phyloP scores from a whole-genome alignment of 2,888 invertebrate genomes.

The Spodoptera littoralis region DNA sequence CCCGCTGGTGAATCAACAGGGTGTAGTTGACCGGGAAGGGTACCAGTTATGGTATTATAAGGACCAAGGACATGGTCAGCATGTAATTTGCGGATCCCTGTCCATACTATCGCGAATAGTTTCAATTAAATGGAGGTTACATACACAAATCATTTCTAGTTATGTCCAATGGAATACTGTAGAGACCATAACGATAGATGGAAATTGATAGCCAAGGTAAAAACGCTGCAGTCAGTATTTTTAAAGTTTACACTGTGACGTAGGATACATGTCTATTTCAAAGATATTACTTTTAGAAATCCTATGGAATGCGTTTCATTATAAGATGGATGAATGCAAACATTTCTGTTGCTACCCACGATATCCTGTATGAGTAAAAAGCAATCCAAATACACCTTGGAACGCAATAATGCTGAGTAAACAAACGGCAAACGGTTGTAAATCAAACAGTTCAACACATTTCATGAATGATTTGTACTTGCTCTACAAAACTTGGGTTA shows the following conservation, averaged over 20 bases:
- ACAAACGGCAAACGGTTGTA: conserved; percentile 64
- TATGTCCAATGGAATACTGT: not conserved
- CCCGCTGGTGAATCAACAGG: conserved; percentile 48
- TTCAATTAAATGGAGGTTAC: conserved; percentile 10
- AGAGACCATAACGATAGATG: too few species aligned
- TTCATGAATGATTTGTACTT: conserved; percentile 81
- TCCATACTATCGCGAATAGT: conserved; percentile 7
- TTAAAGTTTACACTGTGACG: too few species aligned
- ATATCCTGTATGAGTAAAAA: conserved; percentile 44
- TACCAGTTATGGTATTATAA: conserved; percentile 41
- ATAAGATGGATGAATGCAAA: conserved; percentile 18
- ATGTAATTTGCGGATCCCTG: conserved; percentile 1
- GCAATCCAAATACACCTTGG: conserved; percentile 61
- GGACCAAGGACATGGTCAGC: conserved; percentile 20
- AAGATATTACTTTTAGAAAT: too few species aligned
- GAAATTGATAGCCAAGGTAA: too few species aligned
- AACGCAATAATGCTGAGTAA: conserved; percentile 63
- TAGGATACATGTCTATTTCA: too few species aligned
- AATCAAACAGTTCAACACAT: conserved; percentile 72
- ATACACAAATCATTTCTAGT: not conserved
- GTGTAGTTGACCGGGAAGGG: conserved; percentile 27
- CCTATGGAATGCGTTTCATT: conserved; percentile 8
- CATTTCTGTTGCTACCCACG: conserved; percentile 33
- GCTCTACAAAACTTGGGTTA: conserved; percentile 67
- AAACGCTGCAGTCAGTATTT: too few species aligned